These are phyloP conservation scores for Phyllotis vaccarum DNA, from an alignment of 2,797 vertebrate genomes.

Conservation along the genomic window DNA sequence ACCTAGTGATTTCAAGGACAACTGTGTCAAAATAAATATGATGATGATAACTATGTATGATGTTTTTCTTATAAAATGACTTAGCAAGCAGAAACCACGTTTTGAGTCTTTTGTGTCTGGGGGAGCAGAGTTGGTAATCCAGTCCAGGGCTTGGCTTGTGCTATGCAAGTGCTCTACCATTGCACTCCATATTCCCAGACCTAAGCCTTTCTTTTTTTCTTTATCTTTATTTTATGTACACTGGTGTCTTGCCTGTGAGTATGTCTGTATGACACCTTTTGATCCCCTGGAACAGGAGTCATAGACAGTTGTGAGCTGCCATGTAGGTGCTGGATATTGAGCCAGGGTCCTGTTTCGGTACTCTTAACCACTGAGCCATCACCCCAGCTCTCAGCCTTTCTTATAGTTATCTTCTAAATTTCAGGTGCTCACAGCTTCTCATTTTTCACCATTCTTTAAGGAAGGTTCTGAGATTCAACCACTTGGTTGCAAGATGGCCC, in stretches of 20 bases:
- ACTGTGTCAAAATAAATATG: not conserved
- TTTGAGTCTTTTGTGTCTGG: not conserved
- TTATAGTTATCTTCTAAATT: not conserved
- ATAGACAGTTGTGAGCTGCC: no score
- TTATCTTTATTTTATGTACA: no score
- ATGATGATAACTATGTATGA: not conserved
- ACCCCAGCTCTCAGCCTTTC: not conserved
- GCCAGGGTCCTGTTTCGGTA: no score
- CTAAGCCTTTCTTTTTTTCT: not conserved
- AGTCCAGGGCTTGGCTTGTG: no score
- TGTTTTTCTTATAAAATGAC: not conserved
- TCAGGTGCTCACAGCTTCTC: not conserved
- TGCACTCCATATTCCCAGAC: no score
- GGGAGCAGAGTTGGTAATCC: not conserved
- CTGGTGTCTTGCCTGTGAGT: no score
- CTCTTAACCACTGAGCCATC: no score
- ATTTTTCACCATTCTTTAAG: conserved; percentile 4
- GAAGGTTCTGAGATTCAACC: conserved; percentile 10
- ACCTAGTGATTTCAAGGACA: not conserved
- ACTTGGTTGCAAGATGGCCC: not conserved
- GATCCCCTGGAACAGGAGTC: no score
- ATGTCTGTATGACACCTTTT: no score
- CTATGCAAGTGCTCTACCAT: not conserved
- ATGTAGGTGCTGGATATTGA: no score
- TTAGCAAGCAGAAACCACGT: not conserved